Percentiles rank a stretch among this genome's conserved stretches.
These are phyloP conservation scores for Nyctalus aviator DNA, from an alignment of 2,797 vertebrate species.

Conservation along the genomic window DNA sequence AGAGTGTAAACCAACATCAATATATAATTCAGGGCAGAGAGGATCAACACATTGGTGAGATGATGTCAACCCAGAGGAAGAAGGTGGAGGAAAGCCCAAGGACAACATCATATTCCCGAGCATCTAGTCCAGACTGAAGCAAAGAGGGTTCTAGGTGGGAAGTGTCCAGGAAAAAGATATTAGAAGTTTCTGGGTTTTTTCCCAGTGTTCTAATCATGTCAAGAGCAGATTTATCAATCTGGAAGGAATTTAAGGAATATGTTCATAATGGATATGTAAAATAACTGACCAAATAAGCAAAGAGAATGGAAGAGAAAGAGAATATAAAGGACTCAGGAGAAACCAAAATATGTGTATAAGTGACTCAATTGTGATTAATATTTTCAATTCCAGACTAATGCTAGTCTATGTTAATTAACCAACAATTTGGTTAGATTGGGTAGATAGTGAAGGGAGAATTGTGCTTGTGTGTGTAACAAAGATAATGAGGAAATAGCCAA, in stretches of 20 bases:
- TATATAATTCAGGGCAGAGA: background rate
- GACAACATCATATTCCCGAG: background rate
- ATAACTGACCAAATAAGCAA: background rate
- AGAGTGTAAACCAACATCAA: background rate
- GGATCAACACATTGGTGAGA: background rate
- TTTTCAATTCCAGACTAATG: background rate
- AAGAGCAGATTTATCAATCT: background rate
- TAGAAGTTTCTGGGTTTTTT: background rate
- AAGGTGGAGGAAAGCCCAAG: background rate
- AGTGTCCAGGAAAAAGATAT: background rate
- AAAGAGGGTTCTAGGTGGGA: background rate
- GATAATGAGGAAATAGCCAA: background rate
- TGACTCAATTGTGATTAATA: background rate
- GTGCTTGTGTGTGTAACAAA: background rate
- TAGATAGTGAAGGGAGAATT: background rate
- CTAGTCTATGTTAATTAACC: background rate
- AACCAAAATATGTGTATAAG: background rate
- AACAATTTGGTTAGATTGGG: background rate
- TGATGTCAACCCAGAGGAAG: background rate
- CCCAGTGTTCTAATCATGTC: background rate
- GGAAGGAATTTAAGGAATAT: background rate
- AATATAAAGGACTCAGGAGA: background rate
- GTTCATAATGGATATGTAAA: background rate
- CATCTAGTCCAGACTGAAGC: background rate
- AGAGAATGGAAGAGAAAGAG: background rate